Evolutionary conservation across 2,797 vertebrate species (phyloP), one percentile per base, ranked within the genome.

Genomic region (Scleropages formosus): DNA sequence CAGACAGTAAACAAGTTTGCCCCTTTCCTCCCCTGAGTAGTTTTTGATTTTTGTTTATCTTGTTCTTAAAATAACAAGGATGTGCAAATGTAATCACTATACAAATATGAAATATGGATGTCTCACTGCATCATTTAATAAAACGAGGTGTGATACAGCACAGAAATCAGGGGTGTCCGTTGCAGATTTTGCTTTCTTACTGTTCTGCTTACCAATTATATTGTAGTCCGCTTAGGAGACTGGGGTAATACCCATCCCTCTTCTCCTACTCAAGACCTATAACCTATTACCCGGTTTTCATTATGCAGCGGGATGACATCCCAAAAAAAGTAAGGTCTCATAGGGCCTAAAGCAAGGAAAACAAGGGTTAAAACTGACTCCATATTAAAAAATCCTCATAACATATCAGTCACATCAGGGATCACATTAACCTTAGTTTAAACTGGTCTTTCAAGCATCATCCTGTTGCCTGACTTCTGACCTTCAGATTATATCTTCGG

Each of bases 361-460:
- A 6, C 39, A 39, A 39, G 2, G 31, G 2, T 39, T 2, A 31
- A 39, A 39, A 2, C 6, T 2, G 31, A 39, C 31, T 31, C 2
- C 31, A 39, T 39, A 39, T 39, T 2, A 39, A 39, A 39, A 39
- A 6, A 2, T 6, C 31, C 31, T 39, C 31, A 2, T 39, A 39
- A 39, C 6, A 6, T 39, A 39, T 2, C n/a, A 49, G 10, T 53
- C 10, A 18, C 18, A 12, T 56, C 56, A 56, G 18, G 53, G 24
- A 27, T 76, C 20, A 31, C 1, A 64, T 56, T 59, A 77, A n/a
- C 15, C 26, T 53, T 22, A 66, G 65, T 77, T 77, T 77, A 58
- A 71, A 44, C 27, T 26, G 53, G 13, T 53, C 49, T 56, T 47
- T 58, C 24, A 63, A 73, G 13, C 15, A 11, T 44, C 11, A 49